Evolutionary conservation across 64 coral and sea anemone species (phyloP).

Genomic region (Actinia equina): DNA sequence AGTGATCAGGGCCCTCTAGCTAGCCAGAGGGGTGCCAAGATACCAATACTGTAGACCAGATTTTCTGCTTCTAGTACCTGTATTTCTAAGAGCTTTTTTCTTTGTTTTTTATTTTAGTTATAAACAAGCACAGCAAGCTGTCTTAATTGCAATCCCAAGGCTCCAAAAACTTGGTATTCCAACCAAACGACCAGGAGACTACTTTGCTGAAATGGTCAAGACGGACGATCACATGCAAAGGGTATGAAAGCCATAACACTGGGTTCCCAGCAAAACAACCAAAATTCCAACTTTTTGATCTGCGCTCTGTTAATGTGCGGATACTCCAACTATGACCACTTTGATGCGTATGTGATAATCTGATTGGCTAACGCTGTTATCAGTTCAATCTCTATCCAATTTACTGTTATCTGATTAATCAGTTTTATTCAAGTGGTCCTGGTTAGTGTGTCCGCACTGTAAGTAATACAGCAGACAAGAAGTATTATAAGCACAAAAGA

Average conservation of each 20-base stretch:
- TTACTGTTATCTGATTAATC: too few species aligned
- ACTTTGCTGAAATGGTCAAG: slow-evolving; percentile 99
- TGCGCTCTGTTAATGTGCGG: not conserved
- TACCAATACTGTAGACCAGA: too few species aligned
- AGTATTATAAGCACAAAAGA: too few species aligned
- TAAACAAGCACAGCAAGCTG: slow-evolving; percentile 86
- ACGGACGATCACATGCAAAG: slow-evolving; percentile 99
- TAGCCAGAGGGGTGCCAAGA: too few species aligned
- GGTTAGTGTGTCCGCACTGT: too few species aligned
- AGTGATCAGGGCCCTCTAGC: too few species aligned
- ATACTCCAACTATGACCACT: too few species aligned
- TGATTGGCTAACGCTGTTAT: too few species aligned
- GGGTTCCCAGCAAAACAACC: not conserved
- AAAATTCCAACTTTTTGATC: not conserved
- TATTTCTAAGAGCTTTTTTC: not conserved
- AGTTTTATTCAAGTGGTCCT: too few species aligned
- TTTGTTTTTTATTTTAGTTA: slow-evolving; percentile 50
- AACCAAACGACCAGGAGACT: slow-evolving; percentile 78
- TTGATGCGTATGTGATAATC: too few species aligned
- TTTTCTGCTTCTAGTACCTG: not conserved
- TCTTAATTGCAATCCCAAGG: slow-evolving; percentile 51
- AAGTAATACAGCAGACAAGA: too few species aligned
- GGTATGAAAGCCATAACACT: slow-evolving; percentile 25
- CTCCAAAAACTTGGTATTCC: slow-evolving; percentile 62
- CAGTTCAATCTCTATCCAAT: too few species aligned